Percentiles rank a stretch among this genome's conserved stretches.
Conservation (phyloP, 2,113 vertebrate genomes). For the Cynoglossus semilaevis region DNA sequence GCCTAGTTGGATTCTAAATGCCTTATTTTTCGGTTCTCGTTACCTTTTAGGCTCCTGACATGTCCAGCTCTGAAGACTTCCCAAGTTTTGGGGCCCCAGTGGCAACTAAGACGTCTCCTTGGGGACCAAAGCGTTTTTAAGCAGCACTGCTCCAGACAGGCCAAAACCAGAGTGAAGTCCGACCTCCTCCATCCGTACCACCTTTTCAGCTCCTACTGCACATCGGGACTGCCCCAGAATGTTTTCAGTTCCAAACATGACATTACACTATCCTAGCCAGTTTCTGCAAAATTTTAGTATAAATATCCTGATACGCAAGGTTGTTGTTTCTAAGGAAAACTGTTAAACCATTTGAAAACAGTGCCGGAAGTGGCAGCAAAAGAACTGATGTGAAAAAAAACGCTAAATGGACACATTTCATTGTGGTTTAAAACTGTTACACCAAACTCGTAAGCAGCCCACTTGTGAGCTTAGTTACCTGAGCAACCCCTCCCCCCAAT, state of each 20-base stretch:
- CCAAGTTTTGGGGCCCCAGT: constrained; percentile 97
- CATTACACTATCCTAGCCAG: constrained; percentile 41
- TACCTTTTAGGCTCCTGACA: constrained; percentile 86
- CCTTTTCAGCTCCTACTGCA: too few species aligned
- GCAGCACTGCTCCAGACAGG: constrained; percentile 36
- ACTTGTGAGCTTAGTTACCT: constrained; percentile 45
- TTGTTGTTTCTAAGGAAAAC: too few species aligned
- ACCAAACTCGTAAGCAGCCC: constrained; percentile 65
- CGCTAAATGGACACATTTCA: constrained; percentile 58
- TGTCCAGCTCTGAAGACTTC: constrained; percentile 99
- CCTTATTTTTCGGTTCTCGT: neutral
- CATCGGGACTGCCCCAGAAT: constrained; percentile 65
- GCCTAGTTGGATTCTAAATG: too few species aligned
- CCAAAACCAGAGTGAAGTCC: constrained; percentile 27
- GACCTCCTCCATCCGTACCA: neutral
- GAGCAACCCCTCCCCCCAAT: constrained; percentile 71
- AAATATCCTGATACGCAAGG: neutral
- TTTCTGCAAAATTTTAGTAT: constrained; percentile 48
- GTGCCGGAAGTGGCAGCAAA: neutral
- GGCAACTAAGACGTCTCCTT: constrained; percentile 88
- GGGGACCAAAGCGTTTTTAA: constrained; percentile 98
- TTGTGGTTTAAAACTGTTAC: constrained; percentile 67
- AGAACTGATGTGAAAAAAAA: constrained; percentile 28
- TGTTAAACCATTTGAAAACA: too few species aligned
- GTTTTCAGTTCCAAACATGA: constrained; percentile 62